Conservation (phyloP, 2,888 invertebrate species). For the Acrobasis repandana region DNA sequence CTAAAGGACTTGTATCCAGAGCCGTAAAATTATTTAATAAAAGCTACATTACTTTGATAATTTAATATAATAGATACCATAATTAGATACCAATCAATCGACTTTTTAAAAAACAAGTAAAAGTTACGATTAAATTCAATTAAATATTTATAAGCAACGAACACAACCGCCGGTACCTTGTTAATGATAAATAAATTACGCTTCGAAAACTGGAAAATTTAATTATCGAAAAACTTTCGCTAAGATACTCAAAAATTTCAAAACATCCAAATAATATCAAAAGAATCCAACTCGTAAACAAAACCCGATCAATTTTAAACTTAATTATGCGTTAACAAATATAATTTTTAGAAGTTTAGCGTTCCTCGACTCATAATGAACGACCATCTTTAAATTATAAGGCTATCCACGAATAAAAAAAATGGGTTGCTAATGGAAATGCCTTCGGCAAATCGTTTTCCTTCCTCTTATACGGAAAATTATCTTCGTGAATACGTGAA, state of each 20-base stretch:
- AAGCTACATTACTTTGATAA: too few species aligned
- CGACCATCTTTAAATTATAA: neutral
- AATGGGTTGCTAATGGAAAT: constrained; percentile 10
- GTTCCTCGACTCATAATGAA: constrained; percentile 5
- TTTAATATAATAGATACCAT: too few species aligned
- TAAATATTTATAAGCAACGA: too few species aligned
- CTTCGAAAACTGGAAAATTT: neutral
- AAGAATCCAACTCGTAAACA: constrained; percentile 45
- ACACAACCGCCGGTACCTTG: too few species aligned
- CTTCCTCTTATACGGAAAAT: neutral
- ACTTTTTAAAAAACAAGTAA: too few species aligned
- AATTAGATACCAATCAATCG: too few species aligned
- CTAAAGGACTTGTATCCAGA: too few species aligned
- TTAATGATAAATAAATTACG: neutral
- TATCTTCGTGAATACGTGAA: neutral
- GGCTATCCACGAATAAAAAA: neutral
- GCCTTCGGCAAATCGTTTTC: constrained; percentile 14
- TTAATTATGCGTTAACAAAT: constrained; percentile 46
- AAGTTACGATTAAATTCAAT: too few species aligned
- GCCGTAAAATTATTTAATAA: too few species aligned
- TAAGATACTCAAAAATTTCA: neutral
- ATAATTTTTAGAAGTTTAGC: constrained; percentile 4
- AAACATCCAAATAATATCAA: constrained; percentile 32
- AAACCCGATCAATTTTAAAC: constrained; percentile 46
- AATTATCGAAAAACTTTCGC: neutral